Conservation (phyloP, 2,888 invertebrate species). For the Atrina japonica region DNA sequence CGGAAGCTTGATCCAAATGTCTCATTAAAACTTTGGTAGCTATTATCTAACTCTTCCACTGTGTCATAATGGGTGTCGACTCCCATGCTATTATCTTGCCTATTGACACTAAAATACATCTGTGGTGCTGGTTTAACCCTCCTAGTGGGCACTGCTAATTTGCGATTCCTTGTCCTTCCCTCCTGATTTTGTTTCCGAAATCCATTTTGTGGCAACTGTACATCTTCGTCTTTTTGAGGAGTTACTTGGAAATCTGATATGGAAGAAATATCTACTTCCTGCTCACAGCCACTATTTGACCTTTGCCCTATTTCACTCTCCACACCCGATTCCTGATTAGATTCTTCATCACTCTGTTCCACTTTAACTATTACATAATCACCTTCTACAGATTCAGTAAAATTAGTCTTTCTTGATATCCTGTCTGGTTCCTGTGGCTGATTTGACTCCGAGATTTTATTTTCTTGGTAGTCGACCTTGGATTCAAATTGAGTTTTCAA, state of each 20-base stretch:
- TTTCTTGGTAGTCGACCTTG: too few relatives aligned
- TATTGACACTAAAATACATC: too few relatives aligned
- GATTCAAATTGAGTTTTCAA: too few relatives aligned
- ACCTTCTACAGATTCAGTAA: conserved; percentile 23
- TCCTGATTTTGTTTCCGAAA: conserved; percentile 7
- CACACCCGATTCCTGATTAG: background rate
- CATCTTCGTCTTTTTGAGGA: background rate
- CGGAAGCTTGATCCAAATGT: too few relatives aligned
- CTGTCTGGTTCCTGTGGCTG: too few relatives aligned
- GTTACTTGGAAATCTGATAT: background rate
- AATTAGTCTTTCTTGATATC: background rate
- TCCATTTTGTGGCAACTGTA: background rate
- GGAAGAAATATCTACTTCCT: too few relatives aligned
- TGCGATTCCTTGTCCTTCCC: background rate
- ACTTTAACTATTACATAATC: conserved; percentile 34
- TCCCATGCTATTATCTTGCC: too few relatives aligned
- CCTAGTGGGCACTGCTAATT: background rate
- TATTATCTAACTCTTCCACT: too few relatives aligned
- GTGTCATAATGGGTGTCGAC: too few relatives aligned
- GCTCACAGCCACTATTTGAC: too few relatives aligned
- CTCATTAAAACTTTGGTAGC: too few relatives aligned
- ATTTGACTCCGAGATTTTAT: too few relatives aligned
- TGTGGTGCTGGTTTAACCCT: background rate
- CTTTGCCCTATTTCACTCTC: background rate
- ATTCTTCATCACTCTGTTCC: conserved; percentile 10